Base-by-base conservation (phyloP, 2,888 invertebrate species). In the Odontothrips loti region DNA sequence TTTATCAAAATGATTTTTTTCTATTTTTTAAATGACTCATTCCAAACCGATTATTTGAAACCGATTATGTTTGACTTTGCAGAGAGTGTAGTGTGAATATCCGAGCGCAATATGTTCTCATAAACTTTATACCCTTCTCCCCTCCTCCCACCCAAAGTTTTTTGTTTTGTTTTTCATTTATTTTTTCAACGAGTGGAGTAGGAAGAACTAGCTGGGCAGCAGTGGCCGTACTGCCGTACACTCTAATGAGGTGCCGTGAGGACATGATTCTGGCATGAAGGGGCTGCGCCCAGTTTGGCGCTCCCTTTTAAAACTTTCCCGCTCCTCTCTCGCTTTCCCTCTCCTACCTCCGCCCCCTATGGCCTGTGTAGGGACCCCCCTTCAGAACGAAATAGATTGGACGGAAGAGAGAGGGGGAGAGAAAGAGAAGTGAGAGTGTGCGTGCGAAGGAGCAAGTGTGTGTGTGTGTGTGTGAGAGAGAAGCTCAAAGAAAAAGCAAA, bases 401-500 rank as follows among this genome's bases (percentile, higher is more conserved):
- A 51, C 15, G 15, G 51, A 48, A 80, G 75, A 80, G 27, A 68
- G 80, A 47, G 80, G 47, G 80, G 47, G 80, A 80, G 80, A 47
- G 47, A 80, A 48, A 80, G 47, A 80, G 81, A 80, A 80, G 51
- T 10, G 51, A 17, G 51, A 1, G 51, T 51, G 51, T 51, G 51
- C 20, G 51, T 8, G 51, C 20, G 51, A 17, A 15, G 9, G 48
- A 11, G 48, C 15, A 15, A 11, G 48, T 48, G 48, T 48, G 48
- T 48, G 48, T 48, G 48, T 48, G 48, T 48, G 48, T 48, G 48
- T 48, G 48, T 48, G 51, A 17, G 34, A 43, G 34, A 43, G n/a
- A 43, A 43, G 34, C 34, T 6, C 34, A 43, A 43, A 43, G 34
- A 43, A 6, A 43, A 43, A 6, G 6, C 34, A 43, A 43, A 43